These are phyloP conservation scores for Lasioglossum baleicum DNA, from an alignment of 1,140 invertebrate genomes.

Conservation along the genomic window DNA sequence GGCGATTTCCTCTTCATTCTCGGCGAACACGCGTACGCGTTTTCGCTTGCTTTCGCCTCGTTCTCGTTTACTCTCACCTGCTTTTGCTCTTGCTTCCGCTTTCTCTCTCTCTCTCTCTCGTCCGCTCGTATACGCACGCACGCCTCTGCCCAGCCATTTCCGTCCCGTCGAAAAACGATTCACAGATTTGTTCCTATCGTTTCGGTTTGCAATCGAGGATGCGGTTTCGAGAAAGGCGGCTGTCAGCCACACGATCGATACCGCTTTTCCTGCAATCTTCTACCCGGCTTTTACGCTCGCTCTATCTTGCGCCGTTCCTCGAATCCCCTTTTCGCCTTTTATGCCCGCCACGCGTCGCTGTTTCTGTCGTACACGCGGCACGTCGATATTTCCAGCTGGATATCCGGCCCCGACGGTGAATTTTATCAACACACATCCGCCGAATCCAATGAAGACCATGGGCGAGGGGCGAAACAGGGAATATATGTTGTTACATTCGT, in stretches of 20 bases:
- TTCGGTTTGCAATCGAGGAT: conserved; percentile 5
- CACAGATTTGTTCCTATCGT: background rate
- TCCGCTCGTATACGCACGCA: too few species aligned
- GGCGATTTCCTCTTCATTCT: too few species aligned
- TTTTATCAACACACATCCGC: conserved; percentile 3
- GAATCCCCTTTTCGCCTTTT: conserved; percentile 1
- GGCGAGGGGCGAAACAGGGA: background rate
- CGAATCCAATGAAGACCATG: background rate
- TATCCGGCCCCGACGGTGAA: background rate
- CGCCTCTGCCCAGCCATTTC: background rate
- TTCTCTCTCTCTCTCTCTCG: too few species aligned
- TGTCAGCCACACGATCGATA: conserved; percentile 1
- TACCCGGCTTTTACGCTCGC: background rate
- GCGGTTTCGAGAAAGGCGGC: background rate
- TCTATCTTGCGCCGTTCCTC: background rate
- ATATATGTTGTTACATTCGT: background rate
- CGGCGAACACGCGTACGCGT: too few species aligned
- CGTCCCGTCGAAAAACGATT: background rate
- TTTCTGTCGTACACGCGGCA: background rate
- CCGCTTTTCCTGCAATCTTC: conserved; percentile 5
- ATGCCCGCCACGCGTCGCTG: background rate
- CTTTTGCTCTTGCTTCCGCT: too few species aligned
- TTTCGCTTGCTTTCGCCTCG: too few species aligned
- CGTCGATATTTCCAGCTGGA: conserved; percentile 3
- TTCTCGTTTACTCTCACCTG: too few species aligned